Evolutionary conservation across 1,140 invertebrate genomes (phyloP), one percentile per base, ranked within the genome.

Genomic region (Yoshiicerus persimilis): DNA sequence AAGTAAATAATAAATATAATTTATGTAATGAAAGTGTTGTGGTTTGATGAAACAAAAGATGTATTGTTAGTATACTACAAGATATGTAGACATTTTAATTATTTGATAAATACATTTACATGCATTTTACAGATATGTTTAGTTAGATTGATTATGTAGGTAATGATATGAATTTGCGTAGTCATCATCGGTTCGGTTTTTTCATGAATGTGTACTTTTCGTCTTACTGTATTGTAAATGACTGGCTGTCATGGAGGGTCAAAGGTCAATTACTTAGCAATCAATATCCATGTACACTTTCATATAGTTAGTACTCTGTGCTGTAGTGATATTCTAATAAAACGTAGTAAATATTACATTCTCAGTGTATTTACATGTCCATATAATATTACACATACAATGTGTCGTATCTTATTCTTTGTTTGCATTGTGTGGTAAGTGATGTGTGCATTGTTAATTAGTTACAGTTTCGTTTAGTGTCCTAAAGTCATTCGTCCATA

Each of bases 51-150:
- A 16, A 66, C 23, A 64, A 66, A 13, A 25, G 64, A 13, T 30
- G 27, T 8, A 70, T 36, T 23, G 16, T 36, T 36, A 80, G 6
- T 34, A 36, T 36, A 80, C 66, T 70, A 70, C 66, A 70, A 70
- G 66, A 30, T 70, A 30, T 66, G 25, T 70, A 70, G 66, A 70
- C 66, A 70, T 80, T 80, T 80, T n/a, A 32, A 80, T 80, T 38
- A 36, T 36, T 80, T 80, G 75, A 80, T 80, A 36, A 80, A 36
- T 36, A 36, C 32, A 80, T n/a, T 11, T 5, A 38, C 20, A 80
- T 80, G 75, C 38, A 80, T 80, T 66, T 77, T 77, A 77, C 70
- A 80, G 75, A 80, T 80, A 80, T 80, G 75, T 80, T 80, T 80
- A n/a, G 20, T 34, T 80, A 34, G 32, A 56, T 56, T 56, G 47